These are phyloP conservation scores for Gymnobelideus leadbeateri DNA, from an alignment of 2,113 vertebrate genomes.

Conservation along the genomic window DNA sequence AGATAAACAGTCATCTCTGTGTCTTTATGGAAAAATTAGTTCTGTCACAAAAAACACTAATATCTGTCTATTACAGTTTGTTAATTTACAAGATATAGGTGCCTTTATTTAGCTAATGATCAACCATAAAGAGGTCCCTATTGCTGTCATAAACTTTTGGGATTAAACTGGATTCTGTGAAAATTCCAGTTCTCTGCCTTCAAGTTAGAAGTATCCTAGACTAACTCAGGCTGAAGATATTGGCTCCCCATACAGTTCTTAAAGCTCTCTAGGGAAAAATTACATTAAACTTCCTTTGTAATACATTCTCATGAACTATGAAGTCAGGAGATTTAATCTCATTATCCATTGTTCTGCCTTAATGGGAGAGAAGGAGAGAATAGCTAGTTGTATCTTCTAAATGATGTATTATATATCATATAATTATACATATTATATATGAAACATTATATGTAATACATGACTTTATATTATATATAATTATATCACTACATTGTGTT, in stretches of 20 bases:
- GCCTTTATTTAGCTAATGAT: not conserved
- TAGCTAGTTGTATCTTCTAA: not conserved
- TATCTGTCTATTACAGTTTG: slow-evolving; percentile 13
- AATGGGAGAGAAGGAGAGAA: not conserved
- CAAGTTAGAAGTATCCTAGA: not conserved
- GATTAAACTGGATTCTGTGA: not conserved
- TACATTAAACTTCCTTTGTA: slow-evolving; percentile 5
- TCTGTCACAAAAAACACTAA: slow-evolving; percentile 25
- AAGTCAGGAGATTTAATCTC: not conserved
- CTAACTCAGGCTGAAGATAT: not conserved
- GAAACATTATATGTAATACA: not conserved
- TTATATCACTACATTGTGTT: not conserved
- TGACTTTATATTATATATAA: not conserved
- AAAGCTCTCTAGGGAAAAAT: not conserved
- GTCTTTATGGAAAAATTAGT: slow-evolving; percentile 38
- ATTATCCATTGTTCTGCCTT: slow-evolving; percentile 23
- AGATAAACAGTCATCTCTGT: slow-evolving; percentile 7
- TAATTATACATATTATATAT: not conserved
- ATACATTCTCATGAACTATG: not conserved
- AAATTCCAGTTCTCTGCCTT: not conserved
- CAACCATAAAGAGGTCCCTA: not conserved
- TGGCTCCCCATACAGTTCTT: not conserved
- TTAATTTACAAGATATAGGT: not conserved
- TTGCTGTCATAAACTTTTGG: not conserved
- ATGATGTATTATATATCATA: not conserved